A percentile compares a stretch with the other conserved stretches of the same genome.
Evolutionary conservation across 2,888 invertebrate genomes (phyloP).

Genomic region (Deilephila porcellus): DNA sequence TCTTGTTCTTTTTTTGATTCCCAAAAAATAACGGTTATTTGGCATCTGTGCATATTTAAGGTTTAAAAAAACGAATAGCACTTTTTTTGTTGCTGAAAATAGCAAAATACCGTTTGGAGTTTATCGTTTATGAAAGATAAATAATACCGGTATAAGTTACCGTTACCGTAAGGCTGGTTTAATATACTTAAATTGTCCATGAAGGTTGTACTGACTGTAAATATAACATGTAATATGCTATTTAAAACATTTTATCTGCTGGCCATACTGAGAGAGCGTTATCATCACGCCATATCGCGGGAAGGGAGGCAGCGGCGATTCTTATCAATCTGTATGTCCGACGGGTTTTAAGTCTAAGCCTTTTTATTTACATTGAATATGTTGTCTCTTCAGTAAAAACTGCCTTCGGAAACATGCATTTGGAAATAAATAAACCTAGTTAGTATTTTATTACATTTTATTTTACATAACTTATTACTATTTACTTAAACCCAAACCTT

Average conservation of each 20-base stretch:
- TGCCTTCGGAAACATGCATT: too few relatives aligned
- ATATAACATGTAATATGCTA: conserved; percentile 24
- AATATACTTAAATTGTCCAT: conserved; percentile 19
- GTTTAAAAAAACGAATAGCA: neutral
- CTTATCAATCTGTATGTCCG: neutral
- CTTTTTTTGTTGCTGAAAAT: conserved; percentile 2
- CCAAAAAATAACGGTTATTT: neutral
- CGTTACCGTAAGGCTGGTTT: conserved; percentile 25
- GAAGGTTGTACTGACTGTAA: conserved; percentile 12
- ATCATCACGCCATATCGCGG: conserved; percentile 10
- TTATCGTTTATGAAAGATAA: conserved; percentile 29
- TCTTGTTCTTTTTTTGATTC: neutral
- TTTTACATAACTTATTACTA: too few relatives aligned
- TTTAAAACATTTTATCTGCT: conserved; percentile 6
- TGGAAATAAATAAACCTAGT: too few relatives aligned
- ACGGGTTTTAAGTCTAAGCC: neutral
- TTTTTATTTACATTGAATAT: neutral
- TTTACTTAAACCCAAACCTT: too few relatives aligned
- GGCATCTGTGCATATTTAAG: neutral
- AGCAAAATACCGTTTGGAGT: conserved; percentile 25
- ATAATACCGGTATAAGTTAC: conserved; percentile 26
- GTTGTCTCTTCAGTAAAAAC: too few relatives aligned
- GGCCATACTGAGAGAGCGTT: conserved; percentile 7
- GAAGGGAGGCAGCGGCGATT: conserved; percentile 16
- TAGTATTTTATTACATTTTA: too few relatives aligned